These are phyloP conservation scores for Parazoanthus darwini DNA, from an alignment of 92 coral and sea anemone genomes.

Conservation along the genomic window DNA sequence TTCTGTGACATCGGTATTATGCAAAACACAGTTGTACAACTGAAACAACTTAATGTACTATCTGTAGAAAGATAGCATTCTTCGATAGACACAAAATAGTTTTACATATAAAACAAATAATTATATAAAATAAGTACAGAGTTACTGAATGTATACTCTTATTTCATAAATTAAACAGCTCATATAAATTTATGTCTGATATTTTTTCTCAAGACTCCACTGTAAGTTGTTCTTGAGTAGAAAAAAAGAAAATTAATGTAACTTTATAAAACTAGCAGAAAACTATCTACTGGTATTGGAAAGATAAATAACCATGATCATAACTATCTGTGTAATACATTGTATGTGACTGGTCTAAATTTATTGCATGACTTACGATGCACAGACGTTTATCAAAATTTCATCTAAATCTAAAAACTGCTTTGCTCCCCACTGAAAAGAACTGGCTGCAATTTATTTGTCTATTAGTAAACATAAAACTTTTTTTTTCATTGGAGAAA, in stretches of 20 bases:
- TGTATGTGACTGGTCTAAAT: not conserved
- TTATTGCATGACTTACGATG: not conserved
- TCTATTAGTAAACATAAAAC: not conserved
- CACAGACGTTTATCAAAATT: not conserved
- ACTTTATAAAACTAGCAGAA: conserved; percentile 26
- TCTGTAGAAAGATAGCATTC: not conserved
- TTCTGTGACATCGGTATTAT: not conserved
- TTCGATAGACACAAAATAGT: not conserved
- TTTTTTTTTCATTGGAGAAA: not conserved
- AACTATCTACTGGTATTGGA: conserved; percentile 31
- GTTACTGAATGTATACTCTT: conserved; percentile 1
- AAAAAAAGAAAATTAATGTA: not conserved
- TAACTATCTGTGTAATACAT: not conserved
- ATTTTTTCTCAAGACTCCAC: not conserved
- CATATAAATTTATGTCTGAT: conserved; percentile 9
- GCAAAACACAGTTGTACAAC: not conserved
- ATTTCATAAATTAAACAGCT: conserved; percentile 37
- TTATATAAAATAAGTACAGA: conserved; percentile 32
- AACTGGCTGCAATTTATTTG: not conserved
- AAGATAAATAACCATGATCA: conserved; percentile 15
- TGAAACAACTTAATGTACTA: not conserved
- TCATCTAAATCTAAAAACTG: conserved; percentile 14
- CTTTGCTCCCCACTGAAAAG: conserved; percentile 1
- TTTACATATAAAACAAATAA: conserved; percentile 34
- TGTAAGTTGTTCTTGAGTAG: not conserved